Base-by-base conservation (phyloP, 1,140 invertebrate genomes). In the Diploscapter pachys region DNA sequence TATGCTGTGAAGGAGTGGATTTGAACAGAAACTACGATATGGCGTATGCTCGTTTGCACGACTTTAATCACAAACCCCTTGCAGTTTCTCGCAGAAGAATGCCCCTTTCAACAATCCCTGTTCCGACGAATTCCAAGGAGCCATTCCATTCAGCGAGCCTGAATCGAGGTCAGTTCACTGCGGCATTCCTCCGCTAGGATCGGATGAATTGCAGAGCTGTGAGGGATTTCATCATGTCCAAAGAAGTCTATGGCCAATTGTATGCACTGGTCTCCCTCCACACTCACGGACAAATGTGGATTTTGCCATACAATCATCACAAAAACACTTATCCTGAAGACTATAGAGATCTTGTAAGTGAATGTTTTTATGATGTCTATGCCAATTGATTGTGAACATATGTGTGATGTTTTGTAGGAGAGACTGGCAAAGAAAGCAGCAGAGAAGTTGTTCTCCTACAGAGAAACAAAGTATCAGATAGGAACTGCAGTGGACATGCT, bases 261-360 rank as follows among this genome's bases (percentile, higher is more conserved):
- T 67, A 82, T 55, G 82, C 82, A 49, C 51, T 82, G 9, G 74
- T 83, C 9, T 80, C 73, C n/a, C 64, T 83, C 68, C 82, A 83
- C 62, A 83, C 82, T n/a, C 82, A 83, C 59, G 82, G 82, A n/a
- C 82, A 83, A 65, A 55, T 83, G 4, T 83, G 84, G 63, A 83
- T 83, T 69, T 67, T 84, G 13, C 82, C 82, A 13, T 83, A 81
- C 66, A 83, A 83, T 67, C 76, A 77, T 67, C 71, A 78, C 50
- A 75, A 77, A 48, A 75, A 73, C 54, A 81, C 73, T 3, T 82
- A 83, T 78, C 82, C 82, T 4, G 71, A 79, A n/a, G 82, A 83
- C 67, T 82, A 76, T 64, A 70, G 73, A 8, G 82, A 83, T 63
- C 66, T 81, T 55, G 80, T 81, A 65, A 63, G 77, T 6, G n/a